Percentiles rank a stretch among this genome's conserved stretches.
phyloP scores from a whole-genome alignment of 2,113 vertebrate genomes.

The Zingel zingel region DNA sequence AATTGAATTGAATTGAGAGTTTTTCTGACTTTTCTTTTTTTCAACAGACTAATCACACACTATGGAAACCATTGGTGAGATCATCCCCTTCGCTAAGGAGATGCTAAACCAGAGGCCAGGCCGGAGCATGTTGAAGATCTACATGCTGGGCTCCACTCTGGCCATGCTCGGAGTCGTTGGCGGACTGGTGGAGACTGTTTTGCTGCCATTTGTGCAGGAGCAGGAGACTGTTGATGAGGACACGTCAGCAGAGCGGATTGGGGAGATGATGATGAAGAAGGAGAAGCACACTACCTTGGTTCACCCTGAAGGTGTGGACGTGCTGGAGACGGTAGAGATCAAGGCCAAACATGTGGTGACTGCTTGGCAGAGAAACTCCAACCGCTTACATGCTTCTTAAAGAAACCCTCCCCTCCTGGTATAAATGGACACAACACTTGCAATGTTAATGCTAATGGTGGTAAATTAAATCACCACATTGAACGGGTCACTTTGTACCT shows the following conservation, averaged over 20 bases:
- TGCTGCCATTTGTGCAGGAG: constrained; percentile 84
- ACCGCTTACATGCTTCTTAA: constrained; percentile 75
- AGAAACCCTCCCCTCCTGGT: constrained; percentile 17
- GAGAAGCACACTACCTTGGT: constrained; percentile 38
- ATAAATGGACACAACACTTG: constrained; percentile 28
- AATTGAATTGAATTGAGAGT: too few species aligned
- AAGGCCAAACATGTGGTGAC: constrained; percentile 60
- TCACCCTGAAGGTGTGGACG: constrained; percentile 40
- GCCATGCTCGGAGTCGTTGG: constrained; percentile 87
- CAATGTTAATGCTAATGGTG: constrained; percentile 17
- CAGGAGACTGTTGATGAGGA: constrained; percentile 67
- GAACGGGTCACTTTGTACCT: constrained; percentile 22
- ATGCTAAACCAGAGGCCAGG: constrained; percentile 87
- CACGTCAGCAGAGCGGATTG: constrained; percentile 23
- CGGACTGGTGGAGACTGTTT: constrained; percentile 87
- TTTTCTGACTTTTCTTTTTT: neutral
- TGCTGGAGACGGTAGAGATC: constrained; percentile 36
- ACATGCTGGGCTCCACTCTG: constrained; percentile 90
- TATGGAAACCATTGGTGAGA: constrained; percentile 89
- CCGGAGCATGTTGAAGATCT: constrained; percentile 89
- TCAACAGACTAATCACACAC: constrained; percentile 35
- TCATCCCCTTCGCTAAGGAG: constrained; percentile 91
- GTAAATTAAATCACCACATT: constrained; percentile 23
- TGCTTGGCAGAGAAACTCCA: constrained; percentile 59
- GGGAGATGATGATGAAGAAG: constrained; percentile 26